Percentiles rank a stretch among this genome's conserved stretches.
Conservation (phyloP, 2,113 vertebrate genomes). For the Zosterops borbonicus region DNA sequence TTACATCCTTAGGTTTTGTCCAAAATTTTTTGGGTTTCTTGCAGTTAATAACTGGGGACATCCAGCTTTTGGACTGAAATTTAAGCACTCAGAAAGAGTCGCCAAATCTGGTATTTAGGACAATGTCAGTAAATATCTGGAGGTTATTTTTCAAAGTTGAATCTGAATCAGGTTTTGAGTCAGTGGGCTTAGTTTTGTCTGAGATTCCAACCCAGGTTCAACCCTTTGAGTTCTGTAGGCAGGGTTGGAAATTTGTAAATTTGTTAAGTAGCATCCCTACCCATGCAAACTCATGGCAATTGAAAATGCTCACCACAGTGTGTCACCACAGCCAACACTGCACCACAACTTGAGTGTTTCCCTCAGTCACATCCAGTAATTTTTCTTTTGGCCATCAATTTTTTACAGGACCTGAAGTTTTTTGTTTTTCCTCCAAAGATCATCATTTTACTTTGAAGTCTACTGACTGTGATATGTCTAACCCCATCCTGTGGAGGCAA, state of each 20-base stretch:
- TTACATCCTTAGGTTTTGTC: background rate
- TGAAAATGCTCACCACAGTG: constrained; percentile 33
- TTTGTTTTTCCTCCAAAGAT: constrained; percentile 53
- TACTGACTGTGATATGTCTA: background rate
- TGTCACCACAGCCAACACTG: constrained; percentile 10
- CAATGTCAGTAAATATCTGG: background rate
- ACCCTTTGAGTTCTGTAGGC: background rate
- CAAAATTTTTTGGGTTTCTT: background rate
- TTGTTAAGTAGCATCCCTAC: background rate
- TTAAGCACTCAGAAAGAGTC: background rate
- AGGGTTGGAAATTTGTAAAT: background rate
- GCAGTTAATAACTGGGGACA: background rate
- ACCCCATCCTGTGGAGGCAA: background rate
- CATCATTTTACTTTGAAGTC: constrained; percentile 13
- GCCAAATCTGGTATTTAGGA: background rate
- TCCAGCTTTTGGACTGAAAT: background rate
- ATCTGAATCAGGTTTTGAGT: background rate
- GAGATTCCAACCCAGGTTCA: background rate
- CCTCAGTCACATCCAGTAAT: background rate
- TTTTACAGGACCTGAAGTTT: constrained; percentile 16
- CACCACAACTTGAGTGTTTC: background rate
- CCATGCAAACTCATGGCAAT: background rate
- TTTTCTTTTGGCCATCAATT: constrained; percentile 14
- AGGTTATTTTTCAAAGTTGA: background rate
- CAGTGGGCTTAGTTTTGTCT: background rate